Conservation (phyloP, 2,113 vertebrate species). For the Morphnarchus princeps region DNA sequence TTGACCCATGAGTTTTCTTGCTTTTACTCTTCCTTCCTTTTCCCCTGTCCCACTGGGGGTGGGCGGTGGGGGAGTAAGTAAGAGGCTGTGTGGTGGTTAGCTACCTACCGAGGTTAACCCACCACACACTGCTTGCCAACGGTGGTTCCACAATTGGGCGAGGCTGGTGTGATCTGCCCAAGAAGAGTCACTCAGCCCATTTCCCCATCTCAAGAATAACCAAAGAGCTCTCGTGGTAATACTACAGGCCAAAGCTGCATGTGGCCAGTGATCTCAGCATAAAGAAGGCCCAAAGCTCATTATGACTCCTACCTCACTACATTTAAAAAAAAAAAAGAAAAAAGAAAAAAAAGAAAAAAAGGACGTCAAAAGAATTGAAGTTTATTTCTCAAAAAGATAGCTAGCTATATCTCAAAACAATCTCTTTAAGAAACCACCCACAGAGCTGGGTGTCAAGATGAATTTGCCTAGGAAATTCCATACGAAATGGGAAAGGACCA, state of each 20-base stretch:
- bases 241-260: background rate
- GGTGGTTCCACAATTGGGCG: background rate
- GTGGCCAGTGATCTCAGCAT: background rate
- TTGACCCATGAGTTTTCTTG: background rate
- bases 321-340: background rate
- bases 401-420: background rate
- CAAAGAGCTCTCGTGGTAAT: background rate
- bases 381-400: background rate
- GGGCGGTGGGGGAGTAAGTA: rapidly evolving
- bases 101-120: background rate
- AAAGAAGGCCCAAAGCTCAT: background rate
- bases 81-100: background rate
- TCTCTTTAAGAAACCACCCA: background rate
- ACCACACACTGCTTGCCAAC: background rate
- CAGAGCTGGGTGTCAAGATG: background rate
- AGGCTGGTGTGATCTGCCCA: background rate
- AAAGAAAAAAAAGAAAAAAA: background rate
- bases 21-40: background rate
- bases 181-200: background rate
- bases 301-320: background rate
- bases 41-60: too few relatives aligned
- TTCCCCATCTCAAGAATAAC: background rate
- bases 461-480: background rate
- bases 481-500: background rate
- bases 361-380: background rate